Conservation (phyloP, 2,797 vertebrate species). For the Chrosomus eos region DNA sequence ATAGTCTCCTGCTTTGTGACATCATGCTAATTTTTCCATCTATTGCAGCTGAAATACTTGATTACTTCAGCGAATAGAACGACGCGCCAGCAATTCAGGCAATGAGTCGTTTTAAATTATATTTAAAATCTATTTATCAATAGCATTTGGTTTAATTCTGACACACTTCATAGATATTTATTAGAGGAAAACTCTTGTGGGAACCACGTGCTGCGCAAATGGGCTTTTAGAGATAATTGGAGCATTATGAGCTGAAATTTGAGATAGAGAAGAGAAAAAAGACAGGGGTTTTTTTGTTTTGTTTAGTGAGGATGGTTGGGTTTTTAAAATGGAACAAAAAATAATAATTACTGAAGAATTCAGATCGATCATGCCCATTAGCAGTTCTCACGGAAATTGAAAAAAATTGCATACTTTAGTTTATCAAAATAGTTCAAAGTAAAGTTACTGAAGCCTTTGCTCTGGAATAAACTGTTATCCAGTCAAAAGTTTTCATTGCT, state of each 20-base stretch:
- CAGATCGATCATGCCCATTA: conserved; percentile 3
- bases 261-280: conserved; percentile 11
- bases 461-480: background rate
- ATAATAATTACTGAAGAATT: background rate
- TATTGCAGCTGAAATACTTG: background rate
- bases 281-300: background rate
- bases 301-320: background rate
- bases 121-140: conserved; percentile 9
- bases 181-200: conserved; percentile 12
- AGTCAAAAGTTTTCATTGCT: background rate
- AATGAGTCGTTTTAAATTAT: background rate
- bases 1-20: background rate
- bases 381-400: background rate
- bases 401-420: background rate
- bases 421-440: background rate
- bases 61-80: background rate
- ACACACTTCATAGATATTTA: conserved; percentile 24
- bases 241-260: conserved; percentile 18
- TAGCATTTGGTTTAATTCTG: conserved; percentile 12
- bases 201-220: background rate
- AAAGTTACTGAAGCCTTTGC: background rate
- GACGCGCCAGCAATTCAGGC: background rate
- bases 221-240: conserved; percentile 25
- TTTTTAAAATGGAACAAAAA: background rate
- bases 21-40: background rate